Base-by-base conservation (phyloP, 1,140 invertebrate species). In the Trachymyrmex cornetzi region DNA sequence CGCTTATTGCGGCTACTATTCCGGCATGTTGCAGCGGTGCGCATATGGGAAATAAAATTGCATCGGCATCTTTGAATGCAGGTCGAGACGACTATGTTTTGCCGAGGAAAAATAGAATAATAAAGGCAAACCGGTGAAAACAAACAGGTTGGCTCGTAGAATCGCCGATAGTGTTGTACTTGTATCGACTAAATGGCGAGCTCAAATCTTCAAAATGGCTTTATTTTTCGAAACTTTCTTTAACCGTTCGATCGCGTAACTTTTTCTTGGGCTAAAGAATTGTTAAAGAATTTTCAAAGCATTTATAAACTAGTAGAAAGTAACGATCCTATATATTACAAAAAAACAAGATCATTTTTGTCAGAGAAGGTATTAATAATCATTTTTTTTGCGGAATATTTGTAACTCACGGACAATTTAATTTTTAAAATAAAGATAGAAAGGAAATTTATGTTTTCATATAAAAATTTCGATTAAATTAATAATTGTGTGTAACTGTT, bases 141-240 rank as follows among this genome's bases (percentile, higher is more conserved):
- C 69, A 63, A 84, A 61, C 69, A 75, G 9, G 19, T 27, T 12
- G 57, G 12, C 57, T 63, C 55, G 69, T 30, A n/a, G 14, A 84
- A 74, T 75, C 55, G 55, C n/a, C 69, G 80, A 84, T 84, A 75
- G 14, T 24, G 55, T n/a, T 22, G 38, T 16, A 48, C n/a, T 80
- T 81, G 63, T 69, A 80, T 53, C 77, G 63, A n/a, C 5, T 11
- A 55, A 30, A 66, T 6, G 44, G 24, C 66, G 3, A 44, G 34
- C 24, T 44, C 66, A 34, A 44, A 44, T 11, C 38, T 44, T 44
- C 9, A 44, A 44, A 44, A 11, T 30, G 55, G 57, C 55, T 84
- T 75, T 24, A 84, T 82, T 82, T 74, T 69, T 75, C 38, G 55
- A 61, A 84, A 82, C 69, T 82, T 82, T 59, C 57, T 14, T 84